Conservation (phyloP, 2,113 vertebrate species). For the Elanoides forficatus region DNA sequence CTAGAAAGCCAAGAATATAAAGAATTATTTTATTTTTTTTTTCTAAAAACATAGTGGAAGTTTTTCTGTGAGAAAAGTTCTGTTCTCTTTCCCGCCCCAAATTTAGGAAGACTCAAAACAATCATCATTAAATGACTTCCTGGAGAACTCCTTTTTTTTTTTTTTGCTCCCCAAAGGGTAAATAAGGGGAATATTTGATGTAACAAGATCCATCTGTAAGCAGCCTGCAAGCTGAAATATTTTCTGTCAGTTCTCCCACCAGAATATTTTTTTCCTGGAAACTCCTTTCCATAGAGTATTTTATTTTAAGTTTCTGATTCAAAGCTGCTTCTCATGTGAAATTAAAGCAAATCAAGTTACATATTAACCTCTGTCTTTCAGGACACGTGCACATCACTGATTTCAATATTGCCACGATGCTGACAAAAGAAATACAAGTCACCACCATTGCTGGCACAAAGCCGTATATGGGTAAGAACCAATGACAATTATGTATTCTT, state of each 20-base stretch:
- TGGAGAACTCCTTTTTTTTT: not conserved
- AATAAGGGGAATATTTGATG: not conserved
- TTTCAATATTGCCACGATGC: slow-evolving; percentile 91
- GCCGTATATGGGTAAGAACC: slow-evolving; percentile 92
- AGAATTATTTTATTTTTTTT: not conserved
- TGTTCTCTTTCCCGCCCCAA: not conserved
- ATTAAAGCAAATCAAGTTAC: not conserved
- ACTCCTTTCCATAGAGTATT: not conserved
- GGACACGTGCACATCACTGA: slow-evolving; percentile 94
- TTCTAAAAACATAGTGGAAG: not conserved
- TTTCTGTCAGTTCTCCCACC: not conserved
- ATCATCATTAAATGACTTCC: not conserved
- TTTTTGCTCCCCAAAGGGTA: not conserved
- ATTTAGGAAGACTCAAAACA: not conserved
- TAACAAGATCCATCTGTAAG: not conserved
- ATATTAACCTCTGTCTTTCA: slow-evolving; percentile 17
- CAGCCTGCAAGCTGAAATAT: not conserved
- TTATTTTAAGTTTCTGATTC: not conserved
- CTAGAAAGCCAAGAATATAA: not conserved
- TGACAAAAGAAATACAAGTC: slow-evolving; percentile 84
- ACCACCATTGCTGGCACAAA: slow-evolving; percentile 94
- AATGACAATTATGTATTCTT: accelerated
- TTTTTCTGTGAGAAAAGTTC: not conserved
- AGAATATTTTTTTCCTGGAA: not conserved
- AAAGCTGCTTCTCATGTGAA: not conserved